phyloP scores from a whole-genome alignment of 2,797 vertebrate species.

The Notolabrus celidotus region DNA sequence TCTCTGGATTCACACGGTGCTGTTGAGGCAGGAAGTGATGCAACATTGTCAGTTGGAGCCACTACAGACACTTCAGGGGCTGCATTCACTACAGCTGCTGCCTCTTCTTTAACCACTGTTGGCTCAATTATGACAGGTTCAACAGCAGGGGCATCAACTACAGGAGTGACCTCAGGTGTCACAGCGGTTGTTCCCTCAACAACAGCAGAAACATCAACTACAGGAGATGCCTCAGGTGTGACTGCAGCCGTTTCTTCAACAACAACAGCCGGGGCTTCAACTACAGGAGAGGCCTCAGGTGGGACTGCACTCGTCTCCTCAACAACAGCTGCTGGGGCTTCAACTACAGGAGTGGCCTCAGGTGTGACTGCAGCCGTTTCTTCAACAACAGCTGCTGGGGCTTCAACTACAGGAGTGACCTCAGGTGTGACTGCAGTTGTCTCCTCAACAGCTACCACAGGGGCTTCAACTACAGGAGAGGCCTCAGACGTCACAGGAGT shows the following conservation, averaged over 20 bases:
- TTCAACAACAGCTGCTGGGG: neutral
- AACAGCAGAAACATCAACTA: no score
- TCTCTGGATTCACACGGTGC: slow-evolving; percentile 16
- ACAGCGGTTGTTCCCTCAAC: neutral
- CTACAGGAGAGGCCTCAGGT: neutral
- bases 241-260: neutral
- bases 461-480: slow-evolving; percentile 24
- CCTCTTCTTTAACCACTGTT: slow-evolving; percentile 28
- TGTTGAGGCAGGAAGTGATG: slow-evolving; percentile 15
- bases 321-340: neutral
- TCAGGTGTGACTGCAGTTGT: neutral
- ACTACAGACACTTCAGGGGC: slow-evolving; percentile 28
- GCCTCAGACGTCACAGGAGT: neutral
- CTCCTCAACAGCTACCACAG: neutral
- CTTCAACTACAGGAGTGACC: no score
- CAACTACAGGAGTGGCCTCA: slow-evolving; percentile 24
- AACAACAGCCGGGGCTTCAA: no score
- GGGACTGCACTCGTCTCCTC: neutral
- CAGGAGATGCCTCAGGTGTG: no score
- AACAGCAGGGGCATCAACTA: slow-evolving; percentile 16
- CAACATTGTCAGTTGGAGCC: slow-evolving; percentile 22
- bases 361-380: neutral
- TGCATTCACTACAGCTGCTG: slow-evolving; percentile 3
- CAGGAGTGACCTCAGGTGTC: slow-evolving; percentile 3
- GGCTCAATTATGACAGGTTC: slow-evolving; percentile 39